phyloP scores from a whole-genome alignment of 2,888 invertebrate species.

The Nephrotoma guestfalica region DNA sequence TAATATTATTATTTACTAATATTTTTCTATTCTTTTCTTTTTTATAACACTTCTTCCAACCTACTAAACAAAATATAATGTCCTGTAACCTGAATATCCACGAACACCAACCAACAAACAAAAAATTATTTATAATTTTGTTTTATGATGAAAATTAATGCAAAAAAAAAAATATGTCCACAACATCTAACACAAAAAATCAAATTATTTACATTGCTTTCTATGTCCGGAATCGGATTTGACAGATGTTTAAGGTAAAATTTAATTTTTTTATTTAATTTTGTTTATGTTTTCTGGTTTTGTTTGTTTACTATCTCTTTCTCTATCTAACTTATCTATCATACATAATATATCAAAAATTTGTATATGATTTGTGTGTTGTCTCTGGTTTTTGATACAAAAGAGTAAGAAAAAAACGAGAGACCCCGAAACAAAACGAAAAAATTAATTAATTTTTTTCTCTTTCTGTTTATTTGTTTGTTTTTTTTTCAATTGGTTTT shows the following conservation, averaged over 20 bases:
- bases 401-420: background rate
- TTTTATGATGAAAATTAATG: background rate
- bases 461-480: background rate
- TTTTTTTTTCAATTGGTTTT: background rate
- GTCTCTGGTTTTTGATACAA: background rate
- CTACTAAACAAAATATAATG: background rate
- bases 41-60: background rate
- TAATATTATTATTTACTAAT: background rate
- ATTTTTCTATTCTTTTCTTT: background rate
- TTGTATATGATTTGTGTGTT: background rate
- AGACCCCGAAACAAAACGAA: background rate
- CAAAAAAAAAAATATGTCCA: background rate
- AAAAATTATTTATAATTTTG: background rate
- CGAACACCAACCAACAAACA: background rate
- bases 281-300: background rate
- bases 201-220: conserved; percentile 9
- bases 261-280: background rate
- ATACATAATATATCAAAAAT: background rate
- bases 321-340: background rate
- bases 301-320: background rate
- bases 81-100: background rate
- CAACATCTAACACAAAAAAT: conserved; percentile 6
- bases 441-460: background rate
- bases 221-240: conserved; percentile 9
- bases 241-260: conserved; percentile 3